Evolutionary conservation across 2,113 vertebrate species (phyloP), one percentile per base, ranked within the genome.

Genomic region (Agapornis roseicollis): DNA sequence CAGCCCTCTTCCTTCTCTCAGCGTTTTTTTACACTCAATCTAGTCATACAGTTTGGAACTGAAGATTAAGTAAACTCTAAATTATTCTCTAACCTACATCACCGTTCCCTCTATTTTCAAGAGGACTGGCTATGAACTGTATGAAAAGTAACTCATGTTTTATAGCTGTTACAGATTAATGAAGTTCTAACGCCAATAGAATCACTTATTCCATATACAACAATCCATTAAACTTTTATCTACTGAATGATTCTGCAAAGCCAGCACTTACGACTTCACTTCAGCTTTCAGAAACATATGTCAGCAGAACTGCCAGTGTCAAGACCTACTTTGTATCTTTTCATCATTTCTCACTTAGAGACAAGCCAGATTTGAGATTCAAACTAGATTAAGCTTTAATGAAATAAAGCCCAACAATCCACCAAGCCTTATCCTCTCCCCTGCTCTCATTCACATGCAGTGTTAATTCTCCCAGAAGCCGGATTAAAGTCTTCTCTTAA

Each of bases 401-500:
- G 49, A 73, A 79, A 63, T 64, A 63, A 92, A 83, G 6, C 23
- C 49, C 22, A 61, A 17, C 49, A 89, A 85, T 60, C 88, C 91
- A 74, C 3, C 6, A 1, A 91, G 42, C 47, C 70, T 87, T 70
- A 50, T 85, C 41, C 56, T 63, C 63, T 63, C 66, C 29, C 17
- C 27, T 49, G 22, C 63, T 91, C 63, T 85, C 63, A 80, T 85
- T 88, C 88, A 90, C 76, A 80, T 66, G 76, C 88, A 77, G 31
- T 25, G 52, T n/a, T 94, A 95, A 95, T 77, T 93, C 92, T 52
- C 61, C 27, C 76, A 85, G 53, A 93, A 85, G 58, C 63, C 46
- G 76, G 95, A 97, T 96, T 95, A 95, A 93, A 89, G 44, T 61
- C 85, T 80, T 69, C 74, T 73, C 66, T 77, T 76, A 80, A 89